A percentile compares a stretch with the other conserved stretches of the same genome.
phyloP scores from a whole-genome alignment of 2,888 invertebrate species.

The Tortrix viridana region DNA sequence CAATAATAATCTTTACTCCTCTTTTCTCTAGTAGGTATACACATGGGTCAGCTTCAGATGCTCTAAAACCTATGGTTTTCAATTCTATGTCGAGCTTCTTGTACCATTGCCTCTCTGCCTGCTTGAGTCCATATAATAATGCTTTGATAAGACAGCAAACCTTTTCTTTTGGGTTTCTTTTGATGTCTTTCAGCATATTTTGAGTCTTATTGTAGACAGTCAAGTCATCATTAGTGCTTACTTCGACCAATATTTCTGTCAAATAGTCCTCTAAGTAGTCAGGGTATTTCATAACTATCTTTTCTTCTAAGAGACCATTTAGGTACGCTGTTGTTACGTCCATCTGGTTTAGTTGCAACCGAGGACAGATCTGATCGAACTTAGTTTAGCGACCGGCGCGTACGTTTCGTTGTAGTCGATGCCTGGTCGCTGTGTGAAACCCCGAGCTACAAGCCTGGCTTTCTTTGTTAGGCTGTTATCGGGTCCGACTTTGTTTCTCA shows the following conservation, averaged over 20 bases:
- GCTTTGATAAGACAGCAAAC: too few species aligned
- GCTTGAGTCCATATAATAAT: too few species aligned
- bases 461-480: neutral
- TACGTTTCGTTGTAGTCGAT: neutral
- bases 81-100: constrained; percentile 13
- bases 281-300: neutral
- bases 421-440: neutral
- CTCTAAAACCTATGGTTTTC: constrained; percentile 11
- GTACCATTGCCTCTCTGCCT: constrained; percentile 22
- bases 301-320: neutral
- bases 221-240: too few species aligned
- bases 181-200: too few species aligned
- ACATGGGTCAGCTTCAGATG: constrained; percentile 20
- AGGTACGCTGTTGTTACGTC: too few species aligned
- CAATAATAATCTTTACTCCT: too few species aligned
- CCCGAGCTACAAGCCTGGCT: neutral
- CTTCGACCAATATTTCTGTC: neutral
- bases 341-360: too few species aligned
- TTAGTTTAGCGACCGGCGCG: neutral
- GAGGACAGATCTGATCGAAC: too few species aligned
- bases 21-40: constrained; percentile 18
- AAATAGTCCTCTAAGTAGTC: neutral
- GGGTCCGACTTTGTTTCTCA: neutral
- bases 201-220: too few species aligned
- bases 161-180: too few species aligned